Percentiles rank a stretch among this genome's conserved stretches.
These are phyloP conservation scores for Watsonalla binaria DNA, from an alignment of 2,888 invertebrate species.

Conservation along the genomic window DNA sequence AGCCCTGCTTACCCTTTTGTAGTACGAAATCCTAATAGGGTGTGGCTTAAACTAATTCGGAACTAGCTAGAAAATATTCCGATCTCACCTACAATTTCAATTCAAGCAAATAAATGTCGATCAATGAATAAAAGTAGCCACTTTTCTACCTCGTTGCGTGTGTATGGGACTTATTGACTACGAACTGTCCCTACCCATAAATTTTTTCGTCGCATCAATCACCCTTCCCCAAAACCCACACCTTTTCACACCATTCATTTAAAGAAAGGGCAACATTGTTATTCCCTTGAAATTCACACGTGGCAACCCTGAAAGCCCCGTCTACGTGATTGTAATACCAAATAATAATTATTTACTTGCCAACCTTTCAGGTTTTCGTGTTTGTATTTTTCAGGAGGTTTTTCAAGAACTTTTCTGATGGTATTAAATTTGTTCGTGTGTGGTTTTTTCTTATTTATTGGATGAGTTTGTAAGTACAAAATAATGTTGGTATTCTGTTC, in stretches of 20 bases:
- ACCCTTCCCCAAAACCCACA: background rate
- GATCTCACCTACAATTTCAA: too few relatives aligned
- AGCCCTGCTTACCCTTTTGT: too few relatives aligned
- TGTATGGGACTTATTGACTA: background rate
- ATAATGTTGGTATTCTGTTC: background rate
- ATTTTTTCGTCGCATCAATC: background rate
- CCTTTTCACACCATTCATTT: background rate
- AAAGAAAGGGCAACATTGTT: slow-evolving; percentile 47
- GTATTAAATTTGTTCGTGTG: background rate
- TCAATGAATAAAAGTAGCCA: background rate
- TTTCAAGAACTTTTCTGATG: slow-evolving; percentile 4
- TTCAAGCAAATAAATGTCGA: too few relatives aligned
- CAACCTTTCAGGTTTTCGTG: slow-evolving; percentile 12
- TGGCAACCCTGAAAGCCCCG: slow-evolving; percentile 26
- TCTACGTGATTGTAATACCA: slow-evolving; percentile 31
- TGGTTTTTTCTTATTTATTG: background rate
- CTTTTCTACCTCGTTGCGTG: background rate
- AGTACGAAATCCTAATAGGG: too few relatives aligned
- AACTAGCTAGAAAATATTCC: too few relatives aligned
- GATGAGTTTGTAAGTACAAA: background rate
- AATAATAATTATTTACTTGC: slow-evolving; percentile 38
- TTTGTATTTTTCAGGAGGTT: slow-evolving; percentile 10
- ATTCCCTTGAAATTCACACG: slow-evolving; percentile 53
- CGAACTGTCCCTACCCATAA: background rate
- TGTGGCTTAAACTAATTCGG: too few relatives aligned